Evolutionary conservation across 2,113 vertebrate genomes (phyloP).

Genomic region (Gobiocypris rarus): DNA sequence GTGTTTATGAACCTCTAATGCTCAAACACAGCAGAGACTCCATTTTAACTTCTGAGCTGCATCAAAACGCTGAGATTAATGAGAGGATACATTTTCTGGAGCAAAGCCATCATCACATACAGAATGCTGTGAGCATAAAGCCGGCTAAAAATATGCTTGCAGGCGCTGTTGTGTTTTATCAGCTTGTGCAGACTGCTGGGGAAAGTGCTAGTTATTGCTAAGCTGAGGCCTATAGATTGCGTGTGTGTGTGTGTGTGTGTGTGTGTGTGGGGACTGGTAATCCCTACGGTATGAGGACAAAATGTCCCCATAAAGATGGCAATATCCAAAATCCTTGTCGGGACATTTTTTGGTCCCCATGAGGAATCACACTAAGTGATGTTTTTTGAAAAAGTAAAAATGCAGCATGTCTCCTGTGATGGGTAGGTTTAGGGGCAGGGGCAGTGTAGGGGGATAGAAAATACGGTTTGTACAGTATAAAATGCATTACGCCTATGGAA

Average conservation of each 20-base stretch:
- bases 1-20: slow-evolving; percentile 29
- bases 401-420: too few relatives aligned
- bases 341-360: too few relatives aligned
- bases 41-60: slow-evolving; percentile 31
- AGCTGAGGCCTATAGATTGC: not conserved
- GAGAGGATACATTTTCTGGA: slow-evolving; percentile 33
- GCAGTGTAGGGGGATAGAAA: too few relatives aligned
- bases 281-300: too few relatives aligned
- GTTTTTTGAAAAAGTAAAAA: too few relatives aligned
- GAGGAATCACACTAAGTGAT: too few relatives aligned
- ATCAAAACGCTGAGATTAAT: slow-evolving; percentile 38
- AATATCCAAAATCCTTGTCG: too few relatives aligned
- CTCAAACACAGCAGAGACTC: slow-evolving; percentile 36
- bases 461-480: too few relatives aligned
- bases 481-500: too few relatives aligned
- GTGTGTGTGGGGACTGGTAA: too few relatives aligned
- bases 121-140: slow-evolving; percentile 11
- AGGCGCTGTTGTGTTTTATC: slow-evolving; percentile 42
- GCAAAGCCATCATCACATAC: slow-evolving; percentile 34
- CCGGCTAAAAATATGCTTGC: slow-evolving; percentile 27
- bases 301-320: too few relatives aligned
- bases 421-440: too few relatives aligned
- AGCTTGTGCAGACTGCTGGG: slow-evolving; percentile 10
- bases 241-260: not conserved
- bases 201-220: slow-evolving; percentile 30